Evolutionary conservation across 1,140 invertebrate species (phyloP).

Genomic region (Cryptotermes secundus): DNA sequence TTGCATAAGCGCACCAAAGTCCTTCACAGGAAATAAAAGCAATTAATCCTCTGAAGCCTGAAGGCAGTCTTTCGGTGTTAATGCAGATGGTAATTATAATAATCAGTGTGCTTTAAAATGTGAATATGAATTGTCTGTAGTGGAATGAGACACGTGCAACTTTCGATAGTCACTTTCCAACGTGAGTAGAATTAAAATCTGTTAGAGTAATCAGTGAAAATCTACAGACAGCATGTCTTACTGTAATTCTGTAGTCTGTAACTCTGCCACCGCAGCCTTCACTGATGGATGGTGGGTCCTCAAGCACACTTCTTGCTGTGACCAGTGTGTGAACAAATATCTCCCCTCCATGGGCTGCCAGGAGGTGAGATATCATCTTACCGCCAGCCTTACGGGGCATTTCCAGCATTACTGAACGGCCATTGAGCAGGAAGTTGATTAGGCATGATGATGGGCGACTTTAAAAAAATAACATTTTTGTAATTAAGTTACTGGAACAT

Average conservation of each 20-base stretch:
- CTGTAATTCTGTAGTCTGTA: conserved; percentile 82
- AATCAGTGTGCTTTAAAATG: too few species aligned
- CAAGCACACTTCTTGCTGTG: conserved; percentile 81
- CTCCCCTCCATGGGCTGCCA: conserved; percentile 92
- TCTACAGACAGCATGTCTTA: conserved; percentile 40
- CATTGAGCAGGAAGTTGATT: conserved; percentile 93
- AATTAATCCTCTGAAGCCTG: neutral
- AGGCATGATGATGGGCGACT: conserved; percentile 90
- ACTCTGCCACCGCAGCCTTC: conserved; percentile 91
- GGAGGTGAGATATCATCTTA: conserved; percentile 88
- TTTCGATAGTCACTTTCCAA: too few species aligned
- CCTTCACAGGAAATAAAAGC: conserved; percentile 56
- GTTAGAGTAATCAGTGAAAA: too few species aligned
- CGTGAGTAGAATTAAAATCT: too few species aligned
- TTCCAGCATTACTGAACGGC: conserved; percentile 91
- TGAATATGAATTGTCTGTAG: too few species aligned
- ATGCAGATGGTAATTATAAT: neutral
- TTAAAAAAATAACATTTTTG: conserved; percentile 32
- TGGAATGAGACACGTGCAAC: too few species aligned
- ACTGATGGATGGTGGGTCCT: conserved; percentile 93
- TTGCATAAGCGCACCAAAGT: conserved; percentile 87
- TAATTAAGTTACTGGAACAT: neutral
- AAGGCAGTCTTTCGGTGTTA: neutral
- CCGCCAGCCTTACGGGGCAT: conserved; percentile 85
- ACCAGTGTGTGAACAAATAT: conserved; percentile 93